phyloP scores from a whole-genome alignment of 2,113 vertebrate species.

The Mormoops blainvillei region DNA sequence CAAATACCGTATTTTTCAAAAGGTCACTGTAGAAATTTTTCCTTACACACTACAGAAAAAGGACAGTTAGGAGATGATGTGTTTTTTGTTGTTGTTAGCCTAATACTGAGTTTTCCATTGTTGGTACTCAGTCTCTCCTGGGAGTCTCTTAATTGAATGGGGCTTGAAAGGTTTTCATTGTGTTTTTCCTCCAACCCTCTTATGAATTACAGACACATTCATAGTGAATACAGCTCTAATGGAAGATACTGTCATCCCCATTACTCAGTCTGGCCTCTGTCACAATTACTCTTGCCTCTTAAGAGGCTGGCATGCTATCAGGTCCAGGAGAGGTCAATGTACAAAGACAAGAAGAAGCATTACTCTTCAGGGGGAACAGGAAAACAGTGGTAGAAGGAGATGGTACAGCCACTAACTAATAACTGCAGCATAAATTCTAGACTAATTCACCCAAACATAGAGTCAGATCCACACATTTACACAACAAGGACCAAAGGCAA shows the following conservation, averaged over 20 bases:
- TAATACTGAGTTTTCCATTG: constrained; percentile 61
- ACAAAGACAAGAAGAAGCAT: constrained; percentile 15
- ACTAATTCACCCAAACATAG: neutral
- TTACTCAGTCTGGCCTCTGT: constrained; percentile 39
- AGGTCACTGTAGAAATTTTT: constrained; percentile 7
- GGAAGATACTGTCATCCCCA: constrained; percentile 40
- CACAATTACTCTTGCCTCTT: constrained; percentile 33
- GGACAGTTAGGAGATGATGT: constrained; percentile 24
- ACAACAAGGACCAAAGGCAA: neutral
- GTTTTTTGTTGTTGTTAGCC: neutral
- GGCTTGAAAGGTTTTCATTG: constrained; percentile 67
- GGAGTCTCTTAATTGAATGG: constrained; percentile 65
- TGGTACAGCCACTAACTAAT: neutral
- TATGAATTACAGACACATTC: neutral
- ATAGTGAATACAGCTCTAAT: neutral
- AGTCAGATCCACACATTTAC: neutral
- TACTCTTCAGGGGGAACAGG: neutral
- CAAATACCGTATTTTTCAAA: constrained; percentile 10
- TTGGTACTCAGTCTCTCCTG: constrained; percentile 37
- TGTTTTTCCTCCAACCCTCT: constrained; percentile 49
- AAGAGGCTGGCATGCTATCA: constrained; percentile 40
- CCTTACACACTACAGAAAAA: constrained; percentile 11
- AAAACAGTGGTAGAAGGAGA: neutral
- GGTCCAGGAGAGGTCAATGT: constrained; percentile 59
- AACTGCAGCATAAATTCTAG: neutral